phyloP scores from a whole-genome alignment of 1,140 invertebrate species.

The Eueides isabella region DNA sequence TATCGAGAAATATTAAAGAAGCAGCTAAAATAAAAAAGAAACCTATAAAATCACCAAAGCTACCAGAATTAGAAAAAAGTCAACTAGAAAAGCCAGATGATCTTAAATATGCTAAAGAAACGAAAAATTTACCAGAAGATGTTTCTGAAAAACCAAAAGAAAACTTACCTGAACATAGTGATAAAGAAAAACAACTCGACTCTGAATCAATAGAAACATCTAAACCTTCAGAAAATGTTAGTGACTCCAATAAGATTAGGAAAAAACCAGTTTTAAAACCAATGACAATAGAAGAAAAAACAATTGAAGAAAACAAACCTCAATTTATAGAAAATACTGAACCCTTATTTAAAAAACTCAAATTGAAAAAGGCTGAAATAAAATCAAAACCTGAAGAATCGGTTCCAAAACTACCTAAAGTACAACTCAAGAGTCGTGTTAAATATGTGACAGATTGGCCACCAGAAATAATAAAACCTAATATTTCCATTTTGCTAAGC shows the following conservation, averaged over 20 bases:
- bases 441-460: conserved; percentile 84
- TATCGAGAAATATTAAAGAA: conserved; percentile 88
- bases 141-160: background rate
- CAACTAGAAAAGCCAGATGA: conserved; percentile 83
- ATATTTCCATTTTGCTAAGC: conserved; percentile 81
- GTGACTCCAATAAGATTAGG: conserved; percentile 2
- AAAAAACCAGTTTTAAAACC: conserved; percentile 60
- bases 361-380: conserved; percentile 84
- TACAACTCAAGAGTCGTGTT: conserved; percentile 86
- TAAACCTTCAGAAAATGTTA: background rate
- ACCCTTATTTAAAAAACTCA: conserved; percentile 84
- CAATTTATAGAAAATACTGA: conserved; percentile 71
- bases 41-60: conserved; percentile 76
- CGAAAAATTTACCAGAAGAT: background rate
- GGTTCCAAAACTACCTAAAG: conserved; percentile 83
- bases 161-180: background rate
- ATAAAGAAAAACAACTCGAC: background rate
- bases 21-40: conserved; percentile 86
- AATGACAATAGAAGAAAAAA: conserved; percentile 67
- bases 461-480: conserved; percentile 79
- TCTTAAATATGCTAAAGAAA: conserved; percentile 45
- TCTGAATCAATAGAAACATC: background rate
- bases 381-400: conserved; percentile 80
- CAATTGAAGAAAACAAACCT: conserved; percentile 58
- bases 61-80: conserved; percentile 80